Base-by-base conservation (phyloP, 2,113 vertebrate species). In the Aspidoscelis tigris region DNA sequence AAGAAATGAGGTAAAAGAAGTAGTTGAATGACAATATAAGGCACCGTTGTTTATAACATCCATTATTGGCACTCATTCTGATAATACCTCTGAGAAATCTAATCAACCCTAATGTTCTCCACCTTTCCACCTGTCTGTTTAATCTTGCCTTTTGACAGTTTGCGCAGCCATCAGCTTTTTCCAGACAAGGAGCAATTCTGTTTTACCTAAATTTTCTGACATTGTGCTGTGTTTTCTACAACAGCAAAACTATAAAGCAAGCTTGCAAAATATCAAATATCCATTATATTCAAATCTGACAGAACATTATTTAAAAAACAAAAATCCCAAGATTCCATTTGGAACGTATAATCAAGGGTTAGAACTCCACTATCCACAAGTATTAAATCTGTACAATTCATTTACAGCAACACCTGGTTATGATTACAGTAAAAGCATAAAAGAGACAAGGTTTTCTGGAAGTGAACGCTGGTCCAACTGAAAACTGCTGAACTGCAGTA, bases 21-120 rank as follows among this genome's bases (percentile, higher is more conserved):
- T 83, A 92, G 87, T 76, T 84, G 89, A 93, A 88, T 92, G 88
- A 78, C 88, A 87, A 93, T 90, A 90, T 91, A 96, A 96, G 96
- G 96, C 96, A 96, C 96, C 90, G 87, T 91, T 94, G 95, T 94
- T 93, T 96, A 95, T 93, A 95, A 92, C 91, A 94, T 91, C 89
- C 50, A 81, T 88, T 83, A 94, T 58, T 94, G 95, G 94, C 95
- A 96, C 93, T 94, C 93, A 91, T 81, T 94, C 93, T 91, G 90
- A 1, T 89, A 88, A 92, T 82, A 70, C 86, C 86, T 93, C 83
- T 89, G 90, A 87, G 80, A 93, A 87, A 91, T 81, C 82, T 16
- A 39, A 73, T 22, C 7, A 89, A 89, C 81, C 70, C 3, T 76
- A 79, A 53, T 72, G 86, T 79, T 85, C 65, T 87, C 93, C 86